Evolutionary conservation across 2,888 invertebrate genomes (phyloP), one percentile per base, ranked within the genome.

Genomic region (Cataglyphis cursor): DNA sequence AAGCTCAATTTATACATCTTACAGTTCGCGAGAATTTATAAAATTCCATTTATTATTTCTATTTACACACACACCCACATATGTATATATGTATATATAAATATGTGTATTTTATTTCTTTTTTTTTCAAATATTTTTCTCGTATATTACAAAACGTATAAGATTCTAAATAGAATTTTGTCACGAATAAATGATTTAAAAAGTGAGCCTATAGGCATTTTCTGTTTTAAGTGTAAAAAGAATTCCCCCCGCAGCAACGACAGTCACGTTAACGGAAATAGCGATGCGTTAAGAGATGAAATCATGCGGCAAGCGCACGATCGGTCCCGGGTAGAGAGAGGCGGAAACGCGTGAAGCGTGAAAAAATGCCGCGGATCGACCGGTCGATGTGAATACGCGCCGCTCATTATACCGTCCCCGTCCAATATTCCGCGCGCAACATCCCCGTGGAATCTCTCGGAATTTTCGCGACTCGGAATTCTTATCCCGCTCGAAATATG

Each of bases 231-330:
- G 8, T 18, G 54, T 9, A 12, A 31, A 68, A 28, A 57, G 18
- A 18, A n/a, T 51, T 8, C 1, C 9, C 38, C 24, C 0, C 0
- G 0, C n/a, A 8, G 6, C 51, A 51, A 51, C 18, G 38, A 24
- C 21, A 15, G 31, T 48, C 48, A 35, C 62, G 41, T 38, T 28
- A 41, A 57, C 76, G 54, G 57, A 57, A 76, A 76, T 66, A 76
- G 75, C 64, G 51, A 35, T 64, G 75, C 75, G 51, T 51, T 31
- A 64, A 6, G 75, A 64, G 64, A 75, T 64, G 66, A 76, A 66
- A 38, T 57, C 76, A 66, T 24, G 54, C 64, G 38, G 38, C 18
- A 31, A 28, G 44, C 44, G n/a, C 6, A 15, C 41, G 65, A 61
- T 31, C 31, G 9, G 15, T 18, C n/a, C 31, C 15, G 18, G 24